Conservation (phyloP, 2,888 invertebrate genomes). For the Xestobium rufovillosum region DNA sequence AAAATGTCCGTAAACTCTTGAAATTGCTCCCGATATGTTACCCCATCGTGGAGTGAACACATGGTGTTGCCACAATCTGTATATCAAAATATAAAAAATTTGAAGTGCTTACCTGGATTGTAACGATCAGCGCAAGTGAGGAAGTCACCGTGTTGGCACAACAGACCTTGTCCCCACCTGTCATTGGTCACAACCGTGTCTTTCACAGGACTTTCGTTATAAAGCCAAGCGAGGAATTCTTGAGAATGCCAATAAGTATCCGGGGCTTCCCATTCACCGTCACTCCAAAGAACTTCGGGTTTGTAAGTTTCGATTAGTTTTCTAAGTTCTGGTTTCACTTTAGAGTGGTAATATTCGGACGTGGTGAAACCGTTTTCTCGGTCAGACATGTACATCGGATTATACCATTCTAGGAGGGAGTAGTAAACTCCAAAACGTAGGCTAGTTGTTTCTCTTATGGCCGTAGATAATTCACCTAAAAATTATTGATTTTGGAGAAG, state of each 20-base stretch:
- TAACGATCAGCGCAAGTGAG: conserved; percentile 79
- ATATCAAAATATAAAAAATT: too few species aligned
- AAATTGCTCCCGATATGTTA: too few species aligned
- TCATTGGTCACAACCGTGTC: conserved; percentile 88
- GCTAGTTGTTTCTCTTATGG: conserved; percentile 51
- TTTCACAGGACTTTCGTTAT: conserved; percentile 84
- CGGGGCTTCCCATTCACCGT: conserved; percentile 89
- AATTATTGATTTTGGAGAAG: too few species aligned
- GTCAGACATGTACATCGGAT: conserved; percentile 71
- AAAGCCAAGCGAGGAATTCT: conserved; percentile 86
- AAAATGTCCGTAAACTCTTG: too few species aligned
- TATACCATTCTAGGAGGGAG: conserved; percentile 82
- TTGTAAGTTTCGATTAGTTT: conserved; percentile 63
- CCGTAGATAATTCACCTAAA: conserved; percentile 58
- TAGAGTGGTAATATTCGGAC: conserved; percentile 58
- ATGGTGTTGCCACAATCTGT: too few species aligned
- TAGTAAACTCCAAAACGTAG: conserved; percentile 79
- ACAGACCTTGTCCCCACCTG: conserved; percentile 77
- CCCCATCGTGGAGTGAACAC: too few species aligned
- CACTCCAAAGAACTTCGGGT: conserved; percentile 83
- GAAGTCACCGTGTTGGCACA: conserved; percentile 84
- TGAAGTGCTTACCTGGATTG: conserved; percentile 70
- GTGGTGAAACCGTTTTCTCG: conserved; percentile 56
- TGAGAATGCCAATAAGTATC: conserved; percentile 78
- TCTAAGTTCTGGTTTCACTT: conserved; percentile 73